Evolutionary conservation across 2,888 invertebrate species (phyloP), one percentile per base, ranked within the genome.

Genomic region (Platynereis dumerilii): DNA sequence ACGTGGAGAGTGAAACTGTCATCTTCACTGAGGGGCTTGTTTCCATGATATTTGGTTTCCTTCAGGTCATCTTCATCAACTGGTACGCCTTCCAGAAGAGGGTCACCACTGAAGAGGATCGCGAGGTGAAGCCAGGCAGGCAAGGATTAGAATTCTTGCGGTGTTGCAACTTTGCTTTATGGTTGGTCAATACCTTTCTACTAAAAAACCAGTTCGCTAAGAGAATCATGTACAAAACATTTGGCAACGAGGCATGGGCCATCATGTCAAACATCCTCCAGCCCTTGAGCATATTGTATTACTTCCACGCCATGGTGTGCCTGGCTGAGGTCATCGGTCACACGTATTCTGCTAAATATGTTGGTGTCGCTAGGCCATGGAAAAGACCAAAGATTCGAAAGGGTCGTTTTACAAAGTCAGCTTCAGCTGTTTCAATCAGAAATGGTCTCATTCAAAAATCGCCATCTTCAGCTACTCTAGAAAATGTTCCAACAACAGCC

Each of bases 21-120:
- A 59, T 61, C 24, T 55, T 61, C 24, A 28, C 44, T 26, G 39
- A 61, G 5, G 42, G 39, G 17, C 3, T 61, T 2, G 61, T 61
- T 17, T 55, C 55, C 2, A 22, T 61, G 15, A 15, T 55, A 1
- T 29, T 55, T 26, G 55, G 34, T 7, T 61, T 15, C 34, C 12
- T 24, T 12, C 61, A 61, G 44, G 42, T 44, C 1, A 22, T 53
- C 39, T 61, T 61, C 42, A 61, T 61, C 34, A 61, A 53, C 44
- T 54, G 42, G 39, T 61, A 53, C 22, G 61, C 44, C 15, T 24
- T 56, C 1, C 44, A 61, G 55, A 61, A 61, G 44, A 17, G 61
- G 3, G 15, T 55, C 20, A 61, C 54, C 44, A 53, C 42, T 28
- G 55, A 55, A 34, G 44, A 61, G 24, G 28, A 61, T 34, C 55